Evolutionary conservation across 2,888 invertebrate genomes (phyloP), one percentile per base, ranked within the genome.

Genomic region (Gymnosoma rotundatum): DNA sequence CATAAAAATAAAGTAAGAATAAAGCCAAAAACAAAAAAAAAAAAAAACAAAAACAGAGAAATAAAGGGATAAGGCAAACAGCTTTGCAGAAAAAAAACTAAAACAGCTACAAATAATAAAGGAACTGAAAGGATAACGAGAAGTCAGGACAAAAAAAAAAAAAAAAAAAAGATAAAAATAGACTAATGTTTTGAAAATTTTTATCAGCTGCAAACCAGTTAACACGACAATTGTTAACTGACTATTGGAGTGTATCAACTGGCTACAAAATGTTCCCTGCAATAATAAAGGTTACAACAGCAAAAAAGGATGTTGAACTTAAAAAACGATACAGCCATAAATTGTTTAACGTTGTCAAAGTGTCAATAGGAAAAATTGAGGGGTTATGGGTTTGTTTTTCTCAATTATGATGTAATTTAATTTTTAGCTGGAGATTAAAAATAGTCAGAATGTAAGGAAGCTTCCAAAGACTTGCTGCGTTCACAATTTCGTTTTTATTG

Each of bases 171-270:
- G 48, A 74, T n/a, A n/a, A n/a, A n/a, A n/a, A n/a, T n/a, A 79
- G 78, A 78, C 78, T 81, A 84, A 81, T 78, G 81, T 84, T 84
- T 74, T 70, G 78, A 78, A 80, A 86, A 89, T 87, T 88, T 91
- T 90, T 90, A 90, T 90, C 90, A 90, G 91, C 91, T 89, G 89
- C 88, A 87, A 89, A 90, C 88, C 91, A 90, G 90, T 89, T 89
- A 88, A 90, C 90, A 90, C 87, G 87, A 88, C 85, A 75, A 83
- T 72, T 72, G 76, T 72, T 64, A 78, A 70, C 69, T 67, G 63
- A 58, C 66, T 42, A 69, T 48, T 69, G 73, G 48, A 78, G 78
- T 69, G 72, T 67, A 76, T 74, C 45, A 56, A 56, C 78, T 61
- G 72, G 73, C 36, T 66, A 20, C 20, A 21, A 42, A 16, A 60